Conservation (phyloP, 1,140 invertebrate species). For the Drosophila ironensis region DNA sequence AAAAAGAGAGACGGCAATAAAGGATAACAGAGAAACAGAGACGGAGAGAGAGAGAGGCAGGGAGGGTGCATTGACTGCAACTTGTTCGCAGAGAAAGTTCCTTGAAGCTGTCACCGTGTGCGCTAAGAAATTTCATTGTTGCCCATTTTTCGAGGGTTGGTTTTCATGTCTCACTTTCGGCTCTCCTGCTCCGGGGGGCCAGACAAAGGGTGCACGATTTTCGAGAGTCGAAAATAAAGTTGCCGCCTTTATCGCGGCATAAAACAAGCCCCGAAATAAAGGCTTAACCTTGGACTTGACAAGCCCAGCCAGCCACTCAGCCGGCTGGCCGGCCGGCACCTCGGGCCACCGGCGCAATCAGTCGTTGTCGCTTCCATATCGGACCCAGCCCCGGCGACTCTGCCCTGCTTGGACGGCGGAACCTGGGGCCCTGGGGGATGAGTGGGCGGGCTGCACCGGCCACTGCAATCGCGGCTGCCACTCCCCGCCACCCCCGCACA, state of each 20-base stretch:
- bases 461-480: slow-evolving; percentile 38
- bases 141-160: slow-evolving; percentile 44
- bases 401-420: too few relatives aligned
- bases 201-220: not conserved
- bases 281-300: slow-evolving; percentile 63
- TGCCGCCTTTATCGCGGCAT: not conserved
- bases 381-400: too few relatives aligned
- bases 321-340: not conserved
- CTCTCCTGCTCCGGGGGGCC: slow-evolving; percentile 8
- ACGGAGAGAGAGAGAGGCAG: not conserved
- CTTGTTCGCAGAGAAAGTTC: slow-evolving; percentile 59
- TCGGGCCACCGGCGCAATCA: slow-evolving; percentile 32
- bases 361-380: slow-evolving; percentile 43
- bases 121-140: slow-evolving; percentile 60
- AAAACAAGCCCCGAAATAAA: slow-evolving; percentile 31
- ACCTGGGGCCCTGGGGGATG: too few relatives aligned
- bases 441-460: not conserved
- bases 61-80: slow-evolving; percentile 64
- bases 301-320: slow-evolving; percentile 27
- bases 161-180: slow-evolving; percentile 18
- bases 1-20: not conserved
- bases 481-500: too few relatives aligned
- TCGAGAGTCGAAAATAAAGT: slow-evolving; percentile 11
- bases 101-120: slow-evolving; percentile 29
- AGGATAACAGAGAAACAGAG: not conserved